Base-by-base conservation (phyloP, 2,888 invertebrate genomes). In the Candidula unifasciata region DNA sequence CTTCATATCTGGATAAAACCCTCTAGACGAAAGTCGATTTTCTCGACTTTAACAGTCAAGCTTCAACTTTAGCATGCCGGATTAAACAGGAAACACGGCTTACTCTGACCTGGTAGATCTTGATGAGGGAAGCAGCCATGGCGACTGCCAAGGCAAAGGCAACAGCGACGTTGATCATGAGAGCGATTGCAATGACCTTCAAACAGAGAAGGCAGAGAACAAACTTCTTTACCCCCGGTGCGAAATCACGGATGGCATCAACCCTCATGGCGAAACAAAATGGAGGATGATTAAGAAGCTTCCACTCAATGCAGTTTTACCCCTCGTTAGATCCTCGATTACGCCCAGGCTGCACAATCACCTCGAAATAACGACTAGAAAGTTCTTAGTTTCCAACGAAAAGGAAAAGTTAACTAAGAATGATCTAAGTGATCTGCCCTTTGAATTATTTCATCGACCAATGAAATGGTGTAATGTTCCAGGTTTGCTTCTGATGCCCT, bases 141-240 rank as follows among this genome's bases (percentile, higher is more conserved):
- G 71, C 35, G 13, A 78, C 69, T 2, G 71, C 69, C 71, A 78
- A 30, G 1, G 83, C 77, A 10, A 83, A 69, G 13, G 78, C 83
- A 16, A 83, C 68, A 0, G 52, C 35, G 0, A 78, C 37, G 78
- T 83, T 83, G 68, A 77, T 27, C 52, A 83, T 57, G 30, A 78
- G 77, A 27, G 83, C 77, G 0, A 78, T 27, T 2, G 69, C 83
- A 30, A 83, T 68, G 33, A 54, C 52, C 60, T 69, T 33, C 57
- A 83, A 57, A 35, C 83, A 78, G 0, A 69, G 16, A 10, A 83
- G 16, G 71, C 69, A 37, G 35, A 83, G 35, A 27, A 76, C 54
- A 54, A 83, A 78, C 78, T 83, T 77, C 60, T 60, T 69, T 16
- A 78, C n/a, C 52, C 69, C 78, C 6, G 78, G 83, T 21, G 83